Evolutionary conservation across 1,140 invertebrate species (phyloP), one percentile per base, ranked within the genome.

Genomic region (Heliconius eleuchia): DNA sequence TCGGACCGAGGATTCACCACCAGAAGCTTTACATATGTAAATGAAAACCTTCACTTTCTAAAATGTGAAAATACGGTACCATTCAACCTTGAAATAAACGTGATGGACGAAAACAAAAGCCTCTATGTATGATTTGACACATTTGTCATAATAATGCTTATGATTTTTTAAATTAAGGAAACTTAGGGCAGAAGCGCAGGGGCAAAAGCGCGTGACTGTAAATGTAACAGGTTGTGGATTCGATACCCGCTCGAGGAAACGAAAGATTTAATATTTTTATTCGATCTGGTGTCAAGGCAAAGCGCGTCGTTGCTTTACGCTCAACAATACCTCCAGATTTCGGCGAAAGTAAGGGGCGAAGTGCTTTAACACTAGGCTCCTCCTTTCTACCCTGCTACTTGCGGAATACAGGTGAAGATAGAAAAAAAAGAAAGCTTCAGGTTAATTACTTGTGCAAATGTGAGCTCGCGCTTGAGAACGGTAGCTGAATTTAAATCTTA

Each of bases 11-110:
- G 60, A 66, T 66, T 66, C 60, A 13, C 23, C 60, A 27, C 13
- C 27, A 11, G 23, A 66, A 66, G 60, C 60, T 85, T 88, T 86
- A 84, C 79, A 85, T 82, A 91, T 91, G 89, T 89, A 89, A 92
- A 92, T 90, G 84, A 82, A 85, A 89, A 91, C 89, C 87, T 93
- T 93, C 91, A 88, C 91, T 93, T 93, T 93, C 92, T 91, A 93
- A 93, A 91, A 90, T 91, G 86, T 90, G 87, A 89, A 89, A 91
- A 90, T 84, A 79, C 77, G 30, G 34, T 71, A 16, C 82, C 80
- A 82, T 79, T 77, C 76, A 87, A 84, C 85, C 82, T 82, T 86
- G 86, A 83, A 91, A 88, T 76, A 75, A 79, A 66, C 57, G 42
- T 55, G 79, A 37, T 76, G 23, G 30, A 72, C 42, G 50, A 39